Conservation (phyloP, 1,140 invertebrate genomes). For the Drosophila melanogaster region DNA sequence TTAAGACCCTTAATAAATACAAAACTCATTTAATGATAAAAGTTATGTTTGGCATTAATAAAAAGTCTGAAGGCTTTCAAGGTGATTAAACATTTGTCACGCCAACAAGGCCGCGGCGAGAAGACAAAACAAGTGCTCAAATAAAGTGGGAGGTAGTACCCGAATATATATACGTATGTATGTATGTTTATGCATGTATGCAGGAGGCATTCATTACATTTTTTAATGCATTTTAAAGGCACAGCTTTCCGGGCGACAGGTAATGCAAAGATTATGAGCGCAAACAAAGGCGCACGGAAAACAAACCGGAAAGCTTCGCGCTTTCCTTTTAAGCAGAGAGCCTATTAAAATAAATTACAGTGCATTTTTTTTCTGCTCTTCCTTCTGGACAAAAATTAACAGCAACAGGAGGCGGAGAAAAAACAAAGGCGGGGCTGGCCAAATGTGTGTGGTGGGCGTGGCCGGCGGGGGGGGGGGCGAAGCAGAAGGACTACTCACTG, state of each 20-base stretch:
- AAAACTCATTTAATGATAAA: conserved; percentile 65
- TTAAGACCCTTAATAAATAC: conserved; percentile 47
- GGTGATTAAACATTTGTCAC: conserved; percentile 70
- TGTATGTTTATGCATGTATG: conserved; percentile 58
- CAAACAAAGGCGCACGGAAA: conserved; percentile 41
- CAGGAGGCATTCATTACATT: conserved; percentile 51
- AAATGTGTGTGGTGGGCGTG: conserved; percentile 38
- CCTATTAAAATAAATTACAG: conserved; percentile 79
- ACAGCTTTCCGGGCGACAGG: conserved; percentile 25
- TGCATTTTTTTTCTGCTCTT: conserved; percentile 53
- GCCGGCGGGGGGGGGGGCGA: conserved; percentile 21
- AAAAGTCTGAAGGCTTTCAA: conserved; percentile 60
- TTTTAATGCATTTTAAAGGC: conserved; percentile 71
- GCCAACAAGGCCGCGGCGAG: conserved; percentile 17
- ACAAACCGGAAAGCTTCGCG: conserved; percentile 43
- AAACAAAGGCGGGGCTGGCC: conserved; percentile 52
- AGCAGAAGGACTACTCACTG: conserved; percentile 72
- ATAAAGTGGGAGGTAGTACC: conserved; percentile 6
- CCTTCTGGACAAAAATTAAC: conserved; percentile 64
- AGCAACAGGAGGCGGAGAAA: conserved; percentile 17
- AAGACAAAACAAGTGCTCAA: conserved; percentile 20
- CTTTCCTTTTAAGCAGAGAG: conserved; percentile 59
- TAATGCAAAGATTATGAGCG: conserved; percentile 73
- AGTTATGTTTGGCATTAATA: conserved; percentile 63
- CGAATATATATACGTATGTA: conserved; percentile 9